A percentile compares a stretch with the other conserved stretches of the same genome.
Conservation (phyloP, 23 tunicate genomes). For the Halocynthia roretzi region DNA sequence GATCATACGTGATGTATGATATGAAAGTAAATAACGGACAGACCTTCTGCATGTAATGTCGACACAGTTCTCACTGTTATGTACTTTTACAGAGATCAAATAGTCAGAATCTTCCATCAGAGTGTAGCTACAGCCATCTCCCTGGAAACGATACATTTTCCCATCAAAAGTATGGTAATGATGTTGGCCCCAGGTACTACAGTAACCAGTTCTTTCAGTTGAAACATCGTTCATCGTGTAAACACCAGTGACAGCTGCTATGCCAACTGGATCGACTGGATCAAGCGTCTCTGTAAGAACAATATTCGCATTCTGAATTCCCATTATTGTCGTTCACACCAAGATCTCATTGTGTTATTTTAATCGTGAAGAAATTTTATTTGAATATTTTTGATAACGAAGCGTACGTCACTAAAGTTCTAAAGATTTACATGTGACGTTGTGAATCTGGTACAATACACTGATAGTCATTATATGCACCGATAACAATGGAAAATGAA, state of each 20-base stretch:
- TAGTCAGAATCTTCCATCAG: slow-evolving; percentile 71
- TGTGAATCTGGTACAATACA: no score
- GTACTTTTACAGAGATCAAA: slow-evolving; percentile 64
- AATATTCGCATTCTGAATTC: not conserved
- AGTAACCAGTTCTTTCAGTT: slow-evolving; percentile 89
- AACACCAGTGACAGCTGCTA: slow-evolving; percentile 78
- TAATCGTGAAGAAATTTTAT: not conserved
- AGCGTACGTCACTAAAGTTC: not conserved
- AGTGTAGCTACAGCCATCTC: slow-evolving; percentile 73
- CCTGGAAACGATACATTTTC: slow-evolving; percentile 80
- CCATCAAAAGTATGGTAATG: slow-evolving; percentile 98
- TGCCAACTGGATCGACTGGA: slow-evolving; percentile 80
- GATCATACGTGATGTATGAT: no score
- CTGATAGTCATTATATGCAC: no score
- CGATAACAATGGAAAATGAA: no score
- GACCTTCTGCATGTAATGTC: slow-evolving; percentile 57
- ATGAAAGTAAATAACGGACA: not conserved
- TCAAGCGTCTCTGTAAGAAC: slow-evolving; percentile 64
- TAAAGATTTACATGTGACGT: not conserved
- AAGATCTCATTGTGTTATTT: not conserved
- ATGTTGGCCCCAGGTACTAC: slow-evolving; percentile 98
- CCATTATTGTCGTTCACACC: not conserved
- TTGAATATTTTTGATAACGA: not conserved
- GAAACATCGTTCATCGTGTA: slow-evolving; percentile 72
- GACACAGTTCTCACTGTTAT: slow-evolving; percentile 54